These are phyloP conservation scores for Amblyjoppa proteus DNA, from an alignment of 2,888 invertebrate genomes.

Conservation along the genomic window DNA sequence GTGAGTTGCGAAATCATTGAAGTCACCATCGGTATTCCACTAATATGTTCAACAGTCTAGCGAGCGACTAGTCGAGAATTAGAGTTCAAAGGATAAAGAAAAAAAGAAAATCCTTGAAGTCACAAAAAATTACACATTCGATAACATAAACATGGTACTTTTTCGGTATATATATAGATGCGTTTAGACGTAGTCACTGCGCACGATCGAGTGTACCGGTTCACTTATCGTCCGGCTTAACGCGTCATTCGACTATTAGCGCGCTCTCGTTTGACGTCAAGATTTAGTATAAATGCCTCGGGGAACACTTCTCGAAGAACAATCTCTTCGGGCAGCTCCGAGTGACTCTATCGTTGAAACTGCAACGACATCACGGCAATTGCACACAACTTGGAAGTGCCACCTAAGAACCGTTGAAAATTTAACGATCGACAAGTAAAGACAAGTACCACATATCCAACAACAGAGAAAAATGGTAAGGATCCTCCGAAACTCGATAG, in stretches of 20 bases:
- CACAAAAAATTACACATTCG: background rate
- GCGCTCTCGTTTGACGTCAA: conserved; percentile 82
- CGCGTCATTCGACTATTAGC: conserved; percentile 83
- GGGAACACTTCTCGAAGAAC: conserved; percentile 48
- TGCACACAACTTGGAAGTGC: background rate
- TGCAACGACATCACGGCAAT: background rate
- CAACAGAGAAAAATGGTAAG: conserved; percentile 53
- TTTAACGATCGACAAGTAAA: background rate
- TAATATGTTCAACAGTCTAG: background rate
- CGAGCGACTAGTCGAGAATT: background rate
- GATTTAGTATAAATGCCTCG: conserved; percentile 80
- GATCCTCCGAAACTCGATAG: background rate
- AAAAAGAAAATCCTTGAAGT: background rate
- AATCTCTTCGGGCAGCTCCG: conserved; percentile 58
- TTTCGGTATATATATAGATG: background rate
- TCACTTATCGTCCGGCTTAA: conserved; percentile 80
- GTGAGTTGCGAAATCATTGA: background rate
- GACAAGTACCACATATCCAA: background rate
- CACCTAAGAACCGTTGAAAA: too few relatives aligned
- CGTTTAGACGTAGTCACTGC: background rate
- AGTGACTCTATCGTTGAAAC: conserved; percentile 36
- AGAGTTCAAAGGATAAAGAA: background rate
- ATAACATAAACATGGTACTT: conserved; percentile 14
- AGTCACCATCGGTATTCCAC: background rate
- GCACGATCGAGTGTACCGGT: conserved; percentile 77